A percentile compares a stretch with the other conserved stretches of the same genome.
Conservation (phyloP, 2,113 vertebrate species). For the Piaya cayana region DNA sequence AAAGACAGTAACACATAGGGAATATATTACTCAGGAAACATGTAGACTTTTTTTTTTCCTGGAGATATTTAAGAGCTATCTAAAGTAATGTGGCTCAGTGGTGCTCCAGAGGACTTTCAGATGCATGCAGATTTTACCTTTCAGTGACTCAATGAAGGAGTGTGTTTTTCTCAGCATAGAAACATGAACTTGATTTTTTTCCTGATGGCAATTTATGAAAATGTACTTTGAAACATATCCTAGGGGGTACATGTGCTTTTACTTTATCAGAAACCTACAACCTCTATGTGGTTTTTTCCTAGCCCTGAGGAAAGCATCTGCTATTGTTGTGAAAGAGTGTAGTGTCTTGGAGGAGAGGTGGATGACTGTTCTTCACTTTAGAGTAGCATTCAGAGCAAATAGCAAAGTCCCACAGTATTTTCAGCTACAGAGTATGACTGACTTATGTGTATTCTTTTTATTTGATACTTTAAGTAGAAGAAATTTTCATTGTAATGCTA, state of each 20-base stretch:
- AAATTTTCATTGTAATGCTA: not conserved
- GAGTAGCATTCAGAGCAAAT: not conserved
- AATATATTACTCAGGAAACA: not conserved
- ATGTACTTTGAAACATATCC: not conserved
- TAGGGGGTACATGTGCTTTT: not conserved
- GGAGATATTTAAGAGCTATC: not conserved
- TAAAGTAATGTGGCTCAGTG: not conserved
- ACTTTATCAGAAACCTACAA: not conserved
- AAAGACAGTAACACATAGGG: not conserved
- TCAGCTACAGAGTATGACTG: not conserved
- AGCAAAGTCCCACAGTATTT: not conserved
- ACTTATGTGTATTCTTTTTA: not conserved
- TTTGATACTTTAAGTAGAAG: not conserved
- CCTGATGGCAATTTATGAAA: not conserved
- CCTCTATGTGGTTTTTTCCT: not conserved
- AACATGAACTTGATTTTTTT: not conserved
- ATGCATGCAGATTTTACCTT: not conserved
- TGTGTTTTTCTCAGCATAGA: not conserved
- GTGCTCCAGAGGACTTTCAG: not conserved
- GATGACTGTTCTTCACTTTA: not conserved
- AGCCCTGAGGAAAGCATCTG: constrained; percentile 9
- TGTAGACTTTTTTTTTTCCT: not conserved
- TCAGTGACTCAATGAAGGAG: not conserved
- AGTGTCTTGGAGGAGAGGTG: not conserved
- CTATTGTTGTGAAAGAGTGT: not conserved